Evolutionary conservation across 1,140 invertebrate species (phyloP), one percentile per base, ranked within the genome.

Genomic region (Ericerus pela): DNA sequence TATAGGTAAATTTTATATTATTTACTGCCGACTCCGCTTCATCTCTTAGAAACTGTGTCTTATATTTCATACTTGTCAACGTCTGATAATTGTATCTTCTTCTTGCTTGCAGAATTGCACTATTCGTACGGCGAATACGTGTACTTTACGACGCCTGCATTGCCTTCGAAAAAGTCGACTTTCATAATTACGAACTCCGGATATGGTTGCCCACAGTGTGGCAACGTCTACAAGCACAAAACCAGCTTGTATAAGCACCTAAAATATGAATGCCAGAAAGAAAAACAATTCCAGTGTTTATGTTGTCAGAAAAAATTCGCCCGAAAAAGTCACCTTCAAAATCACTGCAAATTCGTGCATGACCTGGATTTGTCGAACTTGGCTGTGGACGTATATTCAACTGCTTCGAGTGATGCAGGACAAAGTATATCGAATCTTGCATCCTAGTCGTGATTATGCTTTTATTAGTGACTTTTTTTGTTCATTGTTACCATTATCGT

Each of bases 201-300:
- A 3, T 47, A 47, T 16, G 41, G 41, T 8, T 47, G 41, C 26
- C 41, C 41, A 12, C 61, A 70, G 38, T 77, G 75, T 58, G 70
- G 71, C 28, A 73, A 70, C 30, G 65, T 47, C 11, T 64, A 64
- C 52, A 60, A 60, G 22, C 58, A 58, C 24, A 54, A 58, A 30
- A 57, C 55, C 41, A 60, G 58, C 33, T 43, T 64, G 8, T 61
- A 60, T 51, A 58, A 56, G 57, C 63, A 64, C 55, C 22, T 43
- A 27, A 63, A 60, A 51, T 58, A 55, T 52, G 61, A 63, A 28
- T 63, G 63, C 31, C 60, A 61, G 1, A 59, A 62, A 65, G 75
- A 77, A 58, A 79, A 79, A 14, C 74, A 79, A 65, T 80, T 80
- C 68, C 73, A 76, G 61, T 82, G 80, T 60, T 76, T 76, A 12